Evolutionary conservation across 1,140 invertebrate genomes (phyloP).

Genomic region (Rhyzopertha dominica): DNA sequence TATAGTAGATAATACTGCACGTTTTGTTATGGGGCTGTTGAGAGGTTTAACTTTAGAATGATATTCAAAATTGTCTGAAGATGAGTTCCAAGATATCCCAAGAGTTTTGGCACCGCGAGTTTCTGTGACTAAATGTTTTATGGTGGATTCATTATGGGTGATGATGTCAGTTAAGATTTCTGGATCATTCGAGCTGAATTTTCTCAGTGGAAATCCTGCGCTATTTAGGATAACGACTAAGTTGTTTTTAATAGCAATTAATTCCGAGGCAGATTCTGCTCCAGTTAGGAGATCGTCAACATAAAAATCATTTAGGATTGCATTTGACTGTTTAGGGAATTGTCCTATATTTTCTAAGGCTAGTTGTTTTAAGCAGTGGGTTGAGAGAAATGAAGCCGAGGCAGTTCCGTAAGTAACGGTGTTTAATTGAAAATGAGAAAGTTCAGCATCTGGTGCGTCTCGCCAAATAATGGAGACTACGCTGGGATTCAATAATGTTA

Average conservation of each 20-base stretch:
- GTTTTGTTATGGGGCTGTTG: neutral
- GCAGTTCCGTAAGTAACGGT: constrained; percentile 41
- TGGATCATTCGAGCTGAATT: constrained; percentile 28
- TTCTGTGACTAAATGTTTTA: neutral
- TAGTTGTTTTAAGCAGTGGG: constrained; percentile 32
- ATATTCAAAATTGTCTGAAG: neutral
- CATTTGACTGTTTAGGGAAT: constrained; percentile 31
- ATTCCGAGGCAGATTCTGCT: constrained; percentile 26
- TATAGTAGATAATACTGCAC: neutral
- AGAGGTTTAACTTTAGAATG: neutral
- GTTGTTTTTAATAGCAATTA: constrained; percentile 24
- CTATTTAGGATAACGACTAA: constrained; percentile 19
- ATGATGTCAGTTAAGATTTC: neutral
- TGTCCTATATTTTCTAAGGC: constrained; percentile 29
- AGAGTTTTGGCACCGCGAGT: neutral
- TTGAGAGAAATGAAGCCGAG: constrained; percentile 38
- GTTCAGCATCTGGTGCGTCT: constrained; percentile 16
- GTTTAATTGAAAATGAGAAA: constrained; percentile 31
- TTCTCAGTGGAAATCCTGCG: constrained; percentile 22
- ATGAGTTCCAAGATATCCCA: neutral
- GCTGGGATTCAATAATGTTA: constrained; percentile 30
- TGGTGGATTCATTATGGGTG: neutral
- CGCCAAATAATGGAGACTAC: constrained; percentile 44
- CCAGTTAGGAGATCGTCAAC: constrained; percentile 48
- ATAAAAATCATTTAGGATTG: constrained; percentile 43